phyloP scores from a whole-genome alignment of 2,888 invertebrate species.

The Bellardia bayeri region DNA sequence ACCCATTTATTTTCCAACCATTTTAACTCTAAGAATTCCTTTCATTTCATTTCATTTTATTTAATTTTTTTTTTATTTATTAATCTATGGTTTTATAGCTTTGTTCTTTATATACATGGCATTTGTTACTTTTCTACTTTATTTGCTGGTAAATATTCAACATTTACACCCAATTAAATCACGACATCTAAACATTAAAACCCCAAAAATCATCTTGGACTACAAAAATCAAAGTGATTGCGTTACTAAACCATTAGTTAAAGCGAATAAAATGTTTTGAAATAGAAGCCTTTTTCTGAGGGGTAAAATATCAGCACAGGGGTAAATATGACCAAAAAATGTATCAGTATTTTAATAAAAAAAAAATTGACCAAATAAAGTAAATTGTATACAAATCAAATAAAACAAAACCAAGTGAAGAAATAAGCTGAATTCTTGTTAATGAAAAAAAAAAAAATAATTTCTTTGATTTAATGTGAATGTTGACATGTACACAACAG shows the following conservation, averaged over 20 bases:
- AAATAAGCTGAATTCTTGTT: slow-evolving; percentile 6
- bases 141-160: slow-evolving; percentile 26
- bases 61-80: background rate
- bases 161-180: slow-evolving; percentile 72
- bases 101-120: background rate
- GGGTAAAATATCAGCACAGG: background rate
- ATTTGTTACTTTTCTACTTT: background rate
- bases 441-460: slow-evolving; percentile 9
- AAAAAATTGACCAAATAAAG: slow-evolving; percentile 17
- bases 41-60: background rate
- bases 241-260: slow-evolving; percentile 52
- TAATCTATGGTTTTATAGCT: slow-evolving; percentile 9
- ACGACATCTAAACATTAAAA: slow-evolving; percentile 51
- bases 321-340: background rate
- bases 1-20: background rate
- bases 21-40: background rate
- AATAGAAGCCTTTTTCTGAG: background rate
- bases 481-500: slow-evolving; percentile 2
- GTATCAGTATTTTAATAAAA: background rate
- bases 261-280: background rate
- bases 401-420: slow-evolving; percentile 44
- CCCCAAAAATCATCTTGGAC: slow-evolving; percentile 12
- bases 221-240: slow-evolving; percentile 47
- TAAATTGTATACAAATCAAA: slow-evolving; percentile 43
- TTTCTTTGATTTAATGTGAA: background rate